Evolutionary conservation across 1,140 invertebrate genomes (phyloP), one percentile per base, ranked within the genome.

Genomic region (Gryon sp.): DNA sequence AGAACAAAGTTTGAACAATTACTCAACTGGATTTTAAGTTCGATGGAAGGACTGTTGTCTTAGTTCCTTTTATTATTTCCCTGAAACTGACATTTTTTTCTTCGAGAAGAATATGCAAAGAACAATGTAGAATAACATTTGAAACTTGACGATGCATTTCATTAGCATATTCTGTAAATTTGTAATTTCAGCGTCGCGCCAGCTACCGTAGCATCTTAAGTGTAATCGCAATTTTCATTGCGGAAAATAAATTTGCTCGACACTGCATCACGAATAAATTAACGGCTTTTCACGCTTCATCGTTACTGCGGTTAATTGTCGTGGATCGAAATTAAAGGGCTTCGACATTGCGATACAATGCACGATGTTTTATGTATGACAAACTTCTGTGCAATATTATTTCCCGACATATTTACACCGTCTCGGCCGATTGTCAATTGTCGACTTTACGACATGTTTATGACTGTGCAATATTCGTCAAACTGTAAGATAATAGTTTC

Each of bases 371-470:
- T 73, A 65, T 73, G 69, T 20, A 57, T 73, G 46, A 65, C 8
- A 3, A 11, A n/a, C n/a, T n/a, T n/a, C 16, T 11, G 30, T 24
- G 36, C 19, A 46, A 53, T 52, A 40, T 40, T 19, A 68, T 62
- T 68, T 62, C 32, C 40, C 38, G 26, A 68, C 53, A 75, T 75
- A 75, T 68, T 76, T 68, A 76, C 50, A 68, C 32, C n/a, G n/a
- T 38, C 4, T 15, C 19, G 15, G 55, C 28, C 62, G 62, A 65
- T 74, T 50, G 70, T 74, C 53, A 53, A 62, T 66, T 75, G 72
- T 75, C 63, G 55, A 55, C 48, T 68, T 75, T 68, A 75, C 46
- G 57, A 57, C 26, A 32, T 66, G 72, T 68, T 75, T 66, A 66
- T 15, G 55, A 36, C 40, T 57, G 26, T 57, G 43, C 36, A 65